Evolutionary conservation across 2,113 vertebrate genomes (phyloP).

Genomic region (Chionis minor): DNA sequence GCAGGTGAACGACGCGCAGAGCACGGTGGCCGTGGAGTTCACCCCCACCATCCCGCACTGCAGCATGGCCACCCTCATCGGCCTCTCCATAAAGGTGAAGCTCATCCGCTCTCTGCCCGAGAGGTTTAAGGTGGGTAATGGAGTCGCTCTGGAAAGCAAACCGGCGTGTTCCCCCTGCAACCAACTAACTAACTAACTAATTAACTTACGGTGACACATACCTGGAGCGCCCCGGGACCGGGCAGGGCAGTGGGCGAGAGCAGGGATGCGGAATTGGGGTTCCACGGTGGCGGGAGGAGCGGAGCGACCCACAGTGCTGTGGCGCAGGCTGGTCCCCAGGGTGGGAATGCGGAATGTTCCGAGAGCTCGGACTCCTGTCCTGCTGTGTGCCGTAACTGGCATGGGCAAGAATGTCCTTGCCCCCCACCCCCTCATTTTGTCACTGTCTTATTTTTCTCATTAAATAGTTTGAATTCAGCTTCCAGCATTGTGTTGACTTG

Average conservation of each 20-base stretch:
- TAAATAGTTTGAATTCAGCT: not conserved
- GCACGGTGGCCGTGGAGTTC: slow-evolving; percentile 85
- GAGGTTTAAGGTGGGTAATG: slow-evolving; percentile 86
- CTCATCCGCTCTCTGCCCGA: slow-evolving; percentile 89
- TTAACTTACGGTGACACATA: not conserved
- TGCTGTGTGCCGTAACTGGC: not conserved
- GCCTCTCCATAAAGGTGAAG: slow-evolving; percentile 97
- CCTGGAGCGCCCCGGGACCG: no score
- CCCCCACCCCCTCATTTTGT: not conserved
- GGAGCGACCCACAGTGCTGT: not conserved
- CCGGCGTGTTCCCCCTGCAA: no score
- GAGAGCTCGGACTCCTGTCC: not conserved
- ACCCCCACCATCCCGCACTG: slow-evolving; percentile 97
- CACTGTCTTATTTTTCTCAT: not conserved
- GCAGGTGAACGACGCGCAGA: slow-evolving; percentile 83
- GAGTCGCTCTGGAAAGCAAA: not conserved
- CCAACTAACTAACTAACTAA: no score
- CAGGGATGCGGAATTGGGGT: fast-evolving
- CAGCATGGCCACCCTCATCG: slow-evolving; percentile 97
- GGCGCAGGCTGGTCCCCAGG: no score
- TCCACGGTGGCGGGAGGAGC: no score
- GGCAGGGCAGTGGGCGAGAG: not conserved
- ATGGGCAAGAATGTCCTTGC: not conserved
- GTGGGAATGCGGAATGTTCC: not conserved
- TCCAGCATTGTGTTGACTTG: not conserved